These are phyloP conservation scores for Yponomeuta plumbellus DNA, from an alignment of 2,888 invertebrate genomes.

Conservation along the genomic window DNA sequence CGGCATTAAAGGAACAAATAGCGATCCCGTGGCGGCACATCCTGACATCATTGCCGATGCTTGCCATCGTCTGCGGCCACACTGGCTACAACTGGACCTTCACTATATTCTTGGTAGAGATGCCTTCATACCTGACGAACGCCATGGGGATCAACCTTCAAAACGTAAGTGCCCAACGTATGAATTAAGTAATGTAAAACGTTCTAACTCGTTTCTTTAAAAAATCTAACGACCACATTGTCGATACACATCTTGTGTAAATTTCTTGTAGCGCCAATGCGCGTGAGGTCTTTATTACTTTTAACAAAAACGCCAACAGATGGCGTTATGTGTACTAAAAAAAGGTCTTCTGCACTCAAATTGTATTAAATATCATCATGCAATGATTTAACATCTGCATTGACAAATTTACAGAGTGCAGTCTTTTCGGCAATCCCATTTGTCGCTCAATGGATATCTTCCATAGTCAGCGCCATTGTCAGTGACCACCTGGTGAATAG, in stretches of 20 bases:
- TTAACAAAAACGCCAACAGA: too few relatives aligned
- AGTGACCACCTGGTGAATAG: slow-evolving; percentile 51
- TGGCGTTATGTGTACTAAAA: too few relatives aligned
- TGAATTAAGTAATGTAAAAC: not conserved
- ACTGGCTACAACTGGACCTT: slow-evolving; percentile 80
- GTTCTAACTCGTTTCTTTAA: not conserved
- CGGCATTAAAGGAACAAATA: slow-evolving; percentile 35
- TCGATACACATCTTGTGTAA: not conserved
- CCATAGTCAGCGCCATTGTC: slow-evolving; percentile 74
- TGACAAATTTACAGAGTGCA: slow-evolving; percentile 60
- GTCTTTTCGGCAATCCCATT: slow-evolving; percentile 79
- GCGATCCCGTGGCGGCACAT: slow-evolving; percentile 74
- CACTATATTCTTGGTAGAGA: slow-evolving; percentile 77
- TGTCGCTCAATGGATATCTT: slow-evolving; percentile 78
- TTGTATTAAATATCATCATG: too few relatives aligned
- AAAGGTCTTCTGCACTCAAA: too few relatives aligned
- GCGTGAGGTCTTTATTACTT: too few relatives aligned
- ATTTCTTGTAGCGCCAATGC: too few relatives aligned
- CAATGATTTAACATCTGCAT: too few relatives aligned
- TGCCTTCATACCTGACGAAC: slow-evolving; percentile 76
- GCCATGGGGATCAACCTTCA: slow-evolving; percentile 70
- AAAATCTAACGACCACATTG: too few relatives aligned
- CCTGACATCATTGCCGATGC: slow-evolving; percentile 73
- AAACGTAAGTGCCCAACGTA: slow-evolving; percentile 36
- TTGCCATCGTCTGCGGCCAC: slow-evolving; percentile 66